phyloP scores from a whole-genome alignment of 2,113 vertebrate species.

The Ifrita kowaldi region DNA sequence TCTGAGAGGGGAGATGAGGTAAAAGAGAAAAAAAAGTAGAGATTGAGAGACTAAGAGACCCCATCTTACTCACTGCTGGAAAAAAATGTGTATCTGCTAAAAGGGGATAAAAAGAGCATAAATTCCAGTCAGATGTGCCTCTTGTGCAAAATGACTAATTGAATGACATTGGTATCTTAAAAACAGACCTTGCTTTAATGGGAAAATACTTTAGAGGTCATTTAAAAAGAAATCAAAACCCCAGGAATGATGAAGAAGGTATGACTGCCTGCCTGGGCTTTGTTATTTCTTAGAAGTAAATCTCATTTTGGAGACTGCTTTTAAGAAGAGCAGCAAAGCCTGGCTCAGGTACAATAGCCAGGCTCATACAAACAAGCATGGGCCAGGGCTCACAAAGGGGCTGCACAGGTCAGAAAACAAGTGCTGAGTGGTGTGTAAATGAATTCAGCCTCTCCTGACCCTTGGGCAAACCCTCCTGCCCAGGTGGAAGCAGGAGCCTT shows the following conservation, averaged over 20 bases:
- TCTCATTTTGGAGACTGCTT: background rate
- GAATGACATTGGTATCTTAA: background rate
- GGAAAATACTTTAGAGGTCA: slow-evolving; percentile 28
- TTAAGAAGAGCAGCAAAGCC: background rate
- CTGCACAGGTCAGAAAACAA: background rate
- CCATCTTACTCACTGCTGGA: background rate
- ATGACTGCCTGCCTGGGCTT: background rate
- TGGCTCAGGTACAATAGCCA: background rate
- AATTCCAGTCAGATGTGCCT: slow-evolving; percentile 40
- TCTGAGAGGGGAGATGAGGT: background rate
- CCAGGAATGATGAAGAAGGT: background rate
- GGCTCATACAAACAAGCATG: background rate
- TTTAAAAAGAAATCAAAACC: background rate
- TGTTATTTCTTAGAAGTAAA: slow-evolving; percentile 7
- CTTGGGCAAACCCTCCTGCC: background rate
- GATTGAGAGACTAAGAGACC: background rate
- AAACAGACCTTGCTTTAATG: slow-evolving; percentile 43
- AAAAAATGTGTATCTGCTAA: background rate
- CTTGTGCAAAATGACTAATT: slow-evolving; percentile 16
- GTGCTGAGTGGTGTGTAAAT: background rate
- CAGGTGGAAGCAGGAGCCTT: background rate
- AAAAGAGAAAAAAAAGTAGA: background rate
- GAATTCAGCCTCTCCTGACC: background rate
- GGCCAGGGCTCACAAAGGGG: background rate
- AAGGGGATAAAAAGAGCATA: background rate